Evolutionary conservation across 2,113 vertebrate species (phyloP), one percentile per base, ranked within the genome.

Genomic region (human): DNA sequence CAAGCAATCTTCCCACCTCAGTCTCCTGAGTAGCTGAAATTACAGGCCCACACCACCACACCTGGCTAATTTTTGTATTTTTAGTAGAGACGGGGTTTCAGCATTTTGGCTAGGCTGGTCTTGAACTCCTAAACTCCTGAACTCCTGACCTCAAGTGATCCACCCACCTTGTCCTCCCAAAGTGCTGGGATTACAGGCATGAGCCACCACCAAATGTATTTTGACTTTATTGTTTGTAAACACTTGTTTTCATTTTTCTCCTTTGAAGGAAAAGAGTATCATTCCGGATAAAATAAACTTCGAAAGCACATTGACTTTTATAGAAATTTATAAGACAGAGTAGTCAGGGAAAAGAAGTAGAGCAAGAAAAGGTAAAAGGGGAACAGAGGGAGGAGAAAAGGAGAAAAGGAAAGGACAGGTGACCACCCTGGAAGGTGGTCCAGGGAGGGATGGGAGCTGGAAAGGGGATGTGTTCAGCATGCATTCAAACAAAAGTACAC

Each of bases 391-490:
- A 2, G 55, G 43, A 2, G 1, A 11, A 8, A 6, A 1, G 2
- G 10, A 18, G 5, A 16, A n/a, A 22, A 55, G 7, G 1, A 17
- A 55, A 9, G 6, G n/a, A 16, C 12, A 2, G 8, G 11, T 0
- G 9, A 4, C 16, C 3, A 6, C 0, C 6, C 2, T 2, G 0
- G 18, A 35, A 48, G 17, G 35, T 89, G 13, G 0, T 0, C 4
- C 8, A 13, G 43, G 8, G 7, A 80, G 11, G 61, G 27, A 14
- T 32, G 8, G 18, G 0, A 72, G 5, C 43, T 8, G 2, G 7
- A 4, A 27, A 38, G 50, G 13, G 25, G 1, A 0, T 17, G 3
- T 18, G 6, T 5, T 32, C 2, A 4, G 0, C 32, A 10, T 40
- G 8, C 4, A 16, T 57, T 13, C 6, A 83, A 45, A 48, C 10